Evolutionary conservation across 2,113 vertebrate species (phyloP).

Genomic region (Mustela nigripes): DNA sequence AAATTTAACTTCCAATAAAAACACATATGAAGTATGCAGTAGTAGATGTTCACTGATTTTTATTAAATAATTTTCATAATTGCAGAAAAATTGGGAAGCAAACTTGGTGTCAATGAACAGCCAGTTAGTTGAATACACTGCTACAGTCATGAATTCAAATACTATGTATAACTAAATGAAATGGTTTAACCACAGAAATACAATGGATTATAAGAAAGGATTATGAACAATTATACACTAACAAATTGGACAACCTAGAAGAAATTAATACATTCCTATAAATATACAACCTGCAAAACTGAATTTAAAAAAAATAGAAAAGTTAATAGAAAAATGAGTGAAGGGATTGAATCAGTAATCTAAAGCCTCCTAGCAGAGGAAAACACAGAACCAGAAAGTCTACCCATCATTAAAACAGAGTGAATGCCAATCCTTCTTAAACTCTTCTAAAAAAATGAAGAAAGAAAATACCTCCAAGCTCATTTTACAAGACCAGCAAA

Average conservation of each 20-base stretch:
- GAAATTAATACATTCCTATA: not conserved
- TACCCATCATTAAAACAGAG: not conserved
- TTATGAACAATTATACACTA: not conserved
- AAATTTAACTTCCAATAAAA: not conserved
- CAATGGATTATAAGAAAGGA: not conserved
- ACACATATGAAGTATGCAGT: not conserved
- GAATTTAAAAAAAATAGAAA: not conserved
- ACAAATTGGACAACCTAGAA: not conserved
- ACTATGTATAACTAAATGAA: not conserved
- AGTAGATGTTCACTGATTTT: not conserved
- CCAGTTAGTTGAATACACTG: not conserved
- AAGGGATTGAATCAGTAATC: not conserved
- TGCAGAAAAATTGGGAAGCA: not conserved
- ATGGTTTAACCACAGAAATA: not conserved
- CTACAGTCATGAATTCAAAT: not conserved
- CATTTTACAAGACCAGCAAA: not conserved
- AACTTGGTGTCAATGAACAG: not conserved
- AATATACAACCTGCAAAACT: not conserved
- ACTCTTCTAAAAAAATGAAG: not conserved
- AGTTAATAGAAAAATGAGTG: not conserved
- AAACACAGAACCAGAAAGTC: not conserved
- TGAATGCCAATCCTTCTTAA: not conserved
- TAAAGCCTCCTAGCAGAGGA: not conserved
- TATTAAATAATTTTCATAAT: not conserved
- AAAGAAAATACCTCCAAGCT: not conserved